Evolutionary conservation across 1,140 invertebrate species (phyloP).

Genomic region (Berghia stephanieae): DNA sequence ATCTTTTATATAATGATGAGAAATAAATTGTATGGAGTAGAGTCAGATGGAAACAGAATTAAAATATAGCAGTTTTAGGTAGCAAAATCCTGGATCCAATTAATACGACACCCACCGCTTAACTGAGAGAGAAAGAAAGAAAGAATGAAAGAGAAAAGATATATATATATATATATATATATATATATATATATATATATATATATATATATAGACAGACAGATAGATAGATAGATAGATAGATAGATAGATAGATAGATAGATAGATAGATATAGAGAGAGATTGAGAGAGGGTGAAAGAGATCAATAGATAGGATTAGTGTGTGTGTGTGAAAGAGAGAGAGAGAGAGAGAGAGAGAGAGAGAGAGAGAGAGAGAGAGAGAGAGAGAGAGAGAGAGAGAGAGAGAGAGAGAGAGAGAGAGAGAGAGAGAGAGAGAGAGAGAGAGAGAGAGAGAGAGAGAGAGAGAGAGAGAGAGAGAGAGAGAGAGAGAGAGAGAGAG

Average conservation of each 20-base stretch:
- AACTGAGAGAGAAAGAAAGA: too few species aligned
- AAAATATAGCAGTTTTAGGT: too few species aligned
- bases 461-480: too few species aligned
- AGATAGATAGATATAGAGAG: neutral
- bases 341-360: constrained; percentile 17
- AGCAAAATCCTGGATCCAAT: too few species aligned
- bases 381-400: neutral
- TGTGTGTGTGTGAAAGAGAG: too few species aligned
- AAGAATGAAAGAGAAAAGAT: too few species aligned
- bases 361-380: constrained; percentile 19
- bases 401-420: neutral
- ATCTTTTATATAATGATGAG: neutral
- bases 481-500: too few species aligned
- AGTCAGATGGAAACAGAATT: too few species aligned
- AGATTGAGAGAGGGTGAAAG: neutral
- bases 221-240: neutral
- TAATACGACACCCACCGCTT: too few species aligned
- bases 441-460: too few species aligned
- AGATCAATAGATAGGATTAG: too few species aligned
- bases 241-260: neutral
- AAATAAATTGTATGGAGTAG: neutral
- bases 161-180: neutral
- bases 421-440: too few species aligned
- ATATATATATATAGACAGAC: neutral
- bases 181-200: neutral